Conservation (phyloP, 1,140 invertebrate genomes). For the Laupala kohalensis region DNA sequence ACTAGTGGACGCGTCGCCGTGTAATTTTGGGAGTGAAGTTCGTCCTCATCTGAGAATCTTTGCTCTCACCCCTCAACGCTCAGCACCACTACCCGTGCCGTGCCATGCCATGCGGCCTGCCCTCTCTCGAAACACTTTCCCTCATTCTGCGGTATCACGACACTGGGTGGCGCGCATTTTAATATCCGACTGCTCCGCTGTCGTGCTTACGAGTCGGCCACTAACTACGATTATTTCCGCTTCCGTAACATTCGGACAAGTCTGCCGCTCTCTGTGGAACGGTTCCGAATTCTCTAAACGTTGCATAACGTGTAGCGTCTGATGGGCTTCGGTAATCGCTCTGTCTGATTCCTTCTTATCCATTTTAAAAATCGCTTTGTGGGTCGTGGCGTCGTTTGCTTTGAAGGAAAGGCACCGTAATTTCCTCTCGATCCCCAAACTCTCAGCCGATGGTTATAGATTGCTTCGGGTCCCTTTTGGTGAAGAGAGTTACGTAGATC, state of each 20-base stretch:
- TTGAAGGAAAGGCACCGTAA: not conserved
- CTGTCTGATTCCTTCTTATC: not conserved
- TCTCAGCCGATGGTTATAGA: no score
- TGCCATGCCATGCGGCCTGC: no score
- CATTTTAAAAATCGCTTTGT: not conserved
- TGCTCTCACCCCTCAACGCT: no score
- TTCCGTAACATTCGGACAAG: not conserved
- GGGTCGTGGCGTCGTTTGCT: not conserved
- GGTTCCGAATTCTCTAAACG: not conserved
- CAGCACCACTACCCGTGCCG: no score
- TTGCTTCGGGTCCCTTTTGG: no score
- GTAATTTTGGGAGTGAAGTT: no score
- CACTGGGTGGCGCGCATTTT: no score
- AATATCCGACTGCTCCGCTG: not conserved
- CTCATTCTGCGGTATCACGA: not conserved
- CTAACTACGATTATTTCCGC: not conserved
- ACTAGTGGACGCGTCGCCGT: no score
- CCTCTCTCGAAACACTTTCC: not conserved
- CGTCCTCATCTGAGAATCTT: no score
- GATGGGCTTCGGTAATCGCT: not conserved
- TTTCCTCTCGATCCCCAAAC: no score
- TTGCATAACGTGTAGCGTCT: not conserved
- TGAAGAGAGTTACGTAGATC: no score
- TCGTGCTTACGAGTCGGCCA: not conserved
- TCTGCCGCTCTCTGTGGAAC: not conserved